These are phyloP conservation scores for Nettapus auritus DNA, from an alignment of 2,113 vertebrate genomes.

Conservation along the genomic window DNA sequence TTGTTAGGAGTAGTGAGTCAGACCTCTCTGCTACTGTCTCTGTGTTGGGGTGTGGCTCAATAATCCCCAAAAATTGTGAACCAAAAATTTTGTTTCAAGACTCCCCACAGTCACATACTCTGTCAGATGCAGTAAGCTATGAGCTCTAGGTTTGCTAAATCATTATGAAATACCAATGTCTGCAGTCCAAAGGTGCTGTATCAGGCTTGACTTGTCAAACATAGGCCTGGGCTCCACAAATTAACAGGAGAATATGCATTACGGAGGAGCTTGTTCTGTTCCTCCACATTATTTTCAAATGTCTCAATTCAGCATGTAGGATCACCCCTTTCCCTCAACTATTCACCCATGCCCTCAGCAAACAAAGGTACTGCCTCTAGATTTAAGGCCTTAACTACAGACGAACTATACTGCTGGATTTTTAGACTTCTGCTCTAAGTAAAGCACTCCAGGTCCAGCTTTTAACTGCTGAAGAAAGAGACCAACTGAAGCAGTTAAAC, in stretches of 20 bases:
- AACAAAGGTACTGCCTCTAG: neutral
- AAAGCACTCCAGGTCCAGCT: neutral
- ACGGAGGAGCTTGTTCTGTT: neutral
- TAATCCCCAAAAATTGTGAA: neutral
- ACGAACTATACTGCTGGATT: neutral
- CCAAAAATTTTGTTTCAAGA: neutral
- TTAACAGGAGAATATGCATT: neutral
- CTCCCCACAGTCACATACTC: neutral
- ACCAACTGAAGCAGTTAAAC: neutral
- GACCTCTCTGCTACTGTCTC: neutral
- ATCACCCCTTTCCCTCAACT: neutral
- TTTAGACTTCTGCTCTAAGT: neutral
- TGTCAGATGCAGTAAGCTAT: neutral
- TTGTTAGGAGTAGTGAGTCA: neutral
- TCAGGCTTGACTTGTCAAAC: neutral
- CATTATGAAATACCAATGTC: rapidly evolving
- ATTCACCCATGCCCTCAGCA: neutral
- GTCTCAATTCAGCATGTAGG: neutral
- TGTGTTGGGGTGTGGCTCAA: neutral
- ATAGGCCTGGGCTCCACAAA: neutral
- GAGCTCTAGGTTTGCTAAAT: neutral
- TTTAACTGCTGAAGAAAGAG: neutral
- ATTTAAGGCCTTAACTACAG: neutral
- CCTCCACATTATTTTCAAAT: neutral
- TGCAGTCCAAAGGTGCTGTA: neutral